Evolutionary conservation across 2,888 invertebrate genomes (phyloP).

Genomic region (Clistopyga incitator): DNA sequence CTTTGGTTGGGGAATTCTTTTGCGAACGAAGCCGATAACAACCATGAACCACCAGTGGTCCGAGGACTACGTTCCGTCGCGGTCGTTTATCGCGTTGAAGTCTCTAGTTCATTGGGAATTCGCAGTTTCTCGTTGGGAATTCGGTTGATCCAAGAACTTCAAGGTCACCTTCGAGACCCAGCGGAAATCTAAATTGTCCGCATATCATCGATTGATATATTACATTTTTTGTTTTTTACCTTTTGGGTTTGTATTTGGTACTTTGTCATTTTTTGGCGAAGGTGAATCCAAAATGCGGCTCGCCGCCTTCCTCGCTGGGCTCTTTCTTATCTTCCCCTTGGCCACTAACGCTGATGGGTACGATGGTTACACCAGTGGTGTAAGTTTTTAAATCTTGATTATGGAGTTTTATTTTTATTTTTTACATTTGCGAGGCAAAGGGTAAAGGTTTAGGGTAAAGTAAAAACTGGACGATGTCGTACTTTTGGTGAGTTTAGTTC

Average conservation of each 20-base stretch:
- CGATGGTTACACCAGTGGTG: constrained; percentile 37
- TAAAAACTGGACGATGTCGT: background rate
- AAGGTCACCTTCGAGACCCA: background rate
- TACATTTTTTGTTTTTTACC: constrained; percentile 18
- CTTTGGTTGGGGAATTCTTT: constrained; percentile 51
- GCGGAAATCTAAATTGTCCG: background rate
- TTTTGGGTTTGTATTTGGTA: background rate
- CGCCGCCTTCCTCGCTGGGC: constrained; percentile 56
- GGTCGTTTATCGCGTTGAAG: constrained; percentile 65
- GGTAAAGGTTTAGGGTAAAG: background rate
- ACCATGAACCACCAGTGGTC: constrained; percentile 69
- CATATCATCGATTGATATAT: background rate
- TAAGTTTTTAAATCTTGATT: constrained; percentile 34
- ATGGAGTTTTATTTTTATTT: background rate
- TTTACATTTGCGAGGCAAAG: background rate
- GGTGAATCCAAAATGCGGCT: constrained; percentile 65
- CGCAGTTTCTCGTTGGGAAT: background rate
- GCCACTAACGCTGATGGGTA: constrained; percentile 5
- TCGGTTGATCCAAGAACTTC: background rate
- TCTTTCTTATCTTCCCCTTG: constrained; percentile 37
- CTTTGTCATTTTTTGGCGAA: constrained; percentile 26
- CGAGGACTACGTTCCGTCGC: constrained; percentile 69
- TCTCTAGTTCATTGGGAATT: constrained; percentile 24
- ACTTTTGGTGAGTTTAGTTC: no score
- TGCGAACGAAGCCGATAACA: constrained; percentile 60